Evolutionary conservation across 2,113 vertebrate species (phyloP).

Genomic region (Mionectes macconnelli): DNA sequence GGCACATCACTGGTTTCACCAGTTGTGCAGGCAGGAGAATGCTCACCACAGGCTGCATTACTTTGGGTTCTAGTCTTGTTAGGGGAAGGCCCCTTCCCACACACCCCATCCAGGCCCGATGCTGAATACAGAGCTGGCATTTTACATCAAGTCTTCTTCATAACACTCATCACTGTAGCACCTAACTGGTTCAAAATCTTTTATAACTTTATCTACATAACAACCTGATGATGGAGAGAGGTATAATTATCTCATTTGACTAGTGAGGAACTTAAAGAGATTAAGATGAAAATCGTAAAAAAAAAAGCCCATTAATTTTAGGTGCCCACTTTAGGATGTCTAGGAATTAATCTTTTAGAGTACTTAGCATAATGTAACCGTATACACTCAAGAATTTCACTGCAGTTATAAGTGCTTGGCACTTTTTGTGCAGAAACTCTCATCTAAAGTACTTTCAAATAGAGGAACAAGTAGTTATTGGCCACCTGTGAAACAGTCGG

Average conservation of each 20-base stretch:
- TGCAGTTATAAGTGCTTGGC: not conserved
- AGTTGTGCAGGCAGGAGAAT: not conserved
- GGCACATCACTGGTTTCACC: not conserved
- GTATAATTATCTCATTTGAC: constrained; percentile 20
- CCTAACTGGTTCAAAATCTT: not conserved
- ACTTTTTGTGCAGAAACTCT: not conserved
- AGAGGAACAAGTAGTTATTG: not conserved
- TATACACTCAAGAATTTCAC: not conserved
- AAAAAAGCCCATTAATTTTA: not conserved
- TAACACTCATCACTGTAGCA: not conserved
- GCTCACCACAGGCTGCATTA: not conserved
- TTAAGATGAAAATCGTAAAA: not conserved
- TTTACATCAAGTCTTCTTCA: not conserved
- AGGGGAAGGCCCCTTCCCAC: not conserved
- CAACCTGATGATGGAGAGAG: not conserved
- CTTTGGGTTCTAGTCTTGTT: not conserved
- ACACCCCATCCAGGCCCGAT: not conserved
- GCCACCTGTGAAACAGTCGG: not conserved
- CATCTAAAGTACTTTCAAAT: not conserved
- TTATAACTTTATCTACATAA: not conserved
- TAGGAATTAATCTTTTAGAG: constrained; percentile 24
- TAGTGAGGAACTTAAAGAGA: not conserved
- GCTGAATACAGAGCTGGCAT: not conserved
- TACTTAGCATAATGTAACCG: not conserved
- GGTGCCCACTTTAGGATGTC: constrained; percentile 9